A percentile compares a stretch with the other conserved stretches of the same genome.
These are phyloP conservation scores for Peromyscus polionotus DNA, from an alignment of 2,113 vertebrate genomes.

Conservation along the genomic window DNA sequence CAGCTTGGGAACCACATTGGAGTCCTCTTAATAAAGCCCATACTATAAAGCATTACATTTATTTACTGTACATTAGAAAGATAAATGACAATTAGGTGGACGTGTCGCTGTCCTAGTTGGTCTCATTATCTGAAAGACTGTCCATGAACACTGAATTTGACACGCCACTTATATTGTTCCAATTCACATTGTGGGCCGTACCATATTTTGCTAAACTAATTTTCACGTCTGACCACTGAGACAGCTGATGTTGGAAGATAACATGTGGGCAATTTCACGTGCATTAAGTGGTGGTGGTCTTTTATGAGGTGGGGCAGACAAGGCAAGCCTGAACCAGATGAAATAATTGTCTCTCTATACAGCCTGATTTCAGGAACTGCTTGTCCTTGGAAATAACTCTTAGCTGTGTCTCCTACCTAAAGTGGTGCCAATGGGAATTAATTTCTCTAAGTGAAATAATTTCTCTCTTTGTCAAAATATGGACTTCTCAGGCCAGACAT, in stretches of 20 bases:
- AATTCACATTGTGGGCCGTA: background rate
- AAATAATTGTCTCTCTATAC: background rate
- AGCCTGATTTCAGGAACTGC: background rate
- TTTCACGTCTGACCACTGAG: background rate
- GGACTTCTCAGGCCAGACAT: background rate
- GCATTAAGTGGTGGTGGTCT: background rate
- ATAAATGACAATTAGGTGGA: background rate
- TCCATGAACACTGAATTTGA: background rate
- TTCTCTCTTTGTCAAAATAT: background rate
- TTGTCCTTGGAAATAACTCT: background rate
- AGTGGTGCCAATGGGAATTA: background rate
- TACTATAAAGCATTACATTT: background rate
- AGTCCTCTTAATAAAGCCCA: background rate
- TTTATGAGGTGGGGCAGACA: background rate
- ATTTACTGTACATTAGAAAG: background rate
- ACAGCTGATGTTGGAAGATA: background rate
- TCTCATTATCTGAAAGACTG: background rate
- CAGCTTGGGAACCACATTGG: background rate
- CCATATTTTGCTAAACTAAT: background rate
- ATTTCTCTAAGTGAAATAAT: background rate
- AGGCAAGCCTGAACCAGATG: background rate
- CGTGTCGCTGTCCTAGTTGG: background rate
- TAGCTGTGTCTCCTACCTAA: background rate
- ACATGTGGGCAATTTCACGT: background rate
- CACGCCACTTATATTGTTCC: background rate